Evolutionary conservation across 2,888 invertebrate genomes (phyloP), one percentile per base, ranked within the genome.

Genomic region (Mactromeris polynyma): DNA sequence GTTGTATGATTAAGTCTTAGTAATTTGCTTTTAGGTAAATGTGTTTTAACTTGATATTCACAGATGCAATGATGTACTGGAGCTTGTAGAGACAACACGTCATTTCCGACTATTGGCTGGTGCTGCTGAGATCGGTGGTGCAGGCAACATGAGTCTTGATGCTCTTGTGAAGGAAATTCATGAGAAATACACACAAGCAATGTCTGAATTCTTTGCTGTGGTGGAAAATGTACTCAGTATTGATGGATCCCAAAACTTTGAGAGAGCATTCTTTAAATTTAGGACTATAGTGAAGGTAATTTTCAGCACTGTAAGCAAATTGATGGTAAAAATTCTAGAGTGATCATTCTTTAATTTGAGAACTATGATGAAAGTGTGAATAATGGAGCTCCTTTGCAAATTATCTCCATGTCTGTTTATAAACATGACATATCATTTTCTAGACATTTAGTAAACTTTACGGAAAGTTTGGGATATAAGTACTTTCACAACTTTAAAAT

Each of bases 11-110:
- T n/a, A n/a, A n/a, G n/a, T n/a, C n/a, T n/a, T n/a, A n/a, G 46
- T 46, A 46, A 46, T 46, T 46, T 9, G 17, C 46, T 14, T 11
- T 9, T 64, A 1, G 19, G 2, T 51, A 51, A 51, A 26, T 9
- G 58, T 64, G 26, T 26, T 64, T 26, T 21, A 40, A n/a, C 36
- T 38, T 83, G 26, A 69, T 77, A 51, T 51, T 87, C 85, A 9
- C 92, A 96, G 96, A 85, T 97, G 97, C 91, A 97, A 96, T 93
- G 97, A 97, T 94, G 96, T 96, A 2, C 94, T 96, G 78, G 97
- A 97, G 86, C 94, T 97, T 26, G 96, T 96, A 17, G 96, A 96
- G 90, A 96, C 96, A 2, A 96, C 96, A 0, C 93, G 96, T 31
- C 97, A 97, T 91, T 97, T 97, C 94, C 94, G 96, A 9, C 93